phyloP scores from a whole-genome alignment of 2,113 vertebrate species.

The Barbus barbus region DNA sequence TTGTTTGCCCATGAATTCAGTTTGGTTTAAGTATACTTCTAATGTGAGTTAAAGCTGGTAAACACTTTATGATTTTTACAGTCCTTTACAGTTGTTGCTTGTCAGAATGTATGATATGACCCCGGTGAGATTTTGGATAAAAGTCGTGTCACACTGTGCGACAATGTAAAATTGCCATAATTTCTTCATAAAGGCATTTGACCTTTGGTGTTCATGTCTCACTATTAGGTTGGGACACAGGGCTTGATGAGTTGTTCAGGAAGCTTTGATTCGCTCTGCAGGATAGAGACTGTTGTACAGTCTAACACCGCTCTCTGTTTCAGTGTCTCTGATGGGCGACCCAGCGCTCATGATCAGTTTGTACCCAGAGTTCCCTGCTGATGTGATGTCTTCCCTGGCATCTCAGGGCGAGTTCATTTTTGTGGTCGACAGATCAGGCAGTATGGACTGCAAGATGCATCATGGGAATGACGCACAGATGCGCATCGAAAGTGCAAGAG shows the following conservation, averaged over 20 bases:
- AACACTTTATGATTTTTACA: no score
- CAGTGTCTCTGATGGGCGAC: conserved; percentile 62
- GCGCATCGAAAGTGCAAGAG: conserved; percentile 80
- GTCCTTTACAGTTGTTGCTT: no score
- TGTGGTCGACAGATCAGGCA: conserved; percentile 81
- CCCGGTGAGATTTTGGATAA: no score
- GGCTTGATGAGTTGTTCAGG: not conserved
- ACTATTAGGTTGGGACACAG: not conserved
- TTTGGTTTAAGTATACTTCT: not conserved
- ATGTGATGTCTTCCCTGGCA: conserved; percentile 57
- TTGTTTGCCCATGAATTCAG: not conserved
- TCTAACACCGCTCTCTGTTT: not conserved
- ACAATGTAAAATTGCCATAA: no score
- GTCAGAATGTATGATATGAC: no score
- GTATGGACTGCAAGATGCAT: conserved; percentile 67
- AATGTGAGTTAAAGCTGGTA: no score
- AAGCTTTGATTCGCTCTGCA: not conserved
- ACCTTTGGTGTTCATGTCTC: no score
- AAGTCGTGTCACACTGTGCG: no score
- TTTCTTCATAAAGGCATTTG: no score
- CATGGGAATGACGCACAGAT: not conserved
- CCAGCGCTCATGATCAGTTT: conserved; percentile 80
- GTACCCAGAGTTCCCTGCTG: conserved; percentile 77
- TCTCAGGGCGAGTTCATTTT: conserved; percentile 79
- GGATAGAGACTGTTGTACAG: not conserved